Evolutionary conservation across 2,113 vertebrate genomes (phyloP).

Genomic region (Campylomormyrus numenius): DNA sequence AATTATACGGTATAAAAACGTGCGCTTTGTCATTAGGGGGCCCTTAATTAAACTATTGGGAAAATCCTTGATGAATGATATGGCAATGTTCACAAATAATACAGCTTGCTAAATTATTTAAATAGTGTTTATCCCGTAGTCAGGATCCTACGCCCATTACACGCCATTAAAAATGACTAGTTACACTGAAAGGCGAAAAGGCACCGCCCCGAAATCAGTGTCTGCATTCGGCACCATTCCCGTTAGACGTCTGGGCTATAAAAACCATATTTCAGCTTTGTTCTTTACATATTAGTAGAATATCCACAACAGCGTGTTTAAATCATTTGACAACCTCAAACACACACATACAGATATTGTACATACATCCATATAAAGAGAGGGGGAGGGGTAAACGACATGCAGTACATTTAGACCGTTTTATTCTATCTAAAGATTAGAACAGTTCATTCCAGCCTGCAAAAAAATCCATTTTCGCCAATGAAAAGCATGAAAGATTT

Average conservation of each 20-base stretch:
- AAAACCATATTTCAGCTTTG: neutral
- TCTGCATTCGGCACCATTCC: conserved; percentile 17
- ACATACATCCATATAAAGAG: neutral
- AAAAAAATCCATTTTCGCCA: neutral
- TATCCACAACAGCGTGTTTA: neutral
- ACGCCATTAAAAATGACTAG: conserved; percentile 22
- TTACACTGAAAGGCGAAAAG: conserved; percentile 44
- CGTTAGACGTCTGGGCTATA: neutral
- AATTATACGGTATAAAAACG: neutral
- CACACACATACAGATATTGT: neutral
- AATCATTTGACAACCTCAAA: neutral
- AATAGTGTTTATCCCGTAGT: neutral
- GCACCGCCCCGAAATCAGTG: conserved; percentile 62
- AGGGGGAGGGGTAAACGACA: conserved; percentile 7
- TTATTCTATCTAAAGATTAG: neutral
- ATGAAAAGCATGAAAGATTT: conserved; percentile 5
- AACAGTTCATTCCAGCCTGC: neutral
- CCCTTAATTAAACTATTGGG: neutral
- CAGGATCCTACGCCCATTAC: conserved; percentile 13
- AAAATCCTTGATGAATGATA: neutral
- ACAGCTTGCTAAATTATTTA: neutral
- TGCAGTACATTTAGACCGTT: conserved; percentile 6
- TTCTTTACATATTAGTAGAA: neutral
- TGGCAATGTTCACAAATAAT: neutral
- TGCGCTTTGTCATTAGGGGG: neutral